phyloP scores from a whole-genome alignment of 2,888 invertebrate species.

The Masnerella sp. region DNA sequence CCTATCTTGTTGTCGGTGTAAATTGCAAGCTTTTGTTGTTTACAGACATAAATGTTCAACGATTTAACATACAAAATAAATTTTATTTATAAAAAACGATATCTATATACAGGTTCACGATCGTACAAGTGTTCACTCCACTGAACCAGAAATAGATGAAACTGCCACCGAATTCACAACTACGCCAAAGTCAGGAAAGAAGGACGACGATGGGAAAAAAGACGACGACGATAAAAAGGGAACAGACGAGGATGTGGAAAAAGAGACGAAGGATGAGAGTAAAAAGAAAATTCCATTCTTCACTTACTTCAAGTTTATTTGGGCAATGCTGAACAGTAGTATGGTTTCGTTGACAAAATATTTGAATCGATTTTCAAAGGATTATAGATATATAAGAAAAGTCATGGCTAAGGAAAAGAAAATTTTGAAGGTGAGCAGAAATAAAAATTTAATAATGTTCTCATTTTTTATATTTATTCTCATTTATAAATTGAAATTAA shows the following conservation, averaged over 20 bases:
- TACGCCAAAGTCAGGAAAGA: too few species aligned
- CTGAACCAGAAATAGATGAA: too few species aligned
- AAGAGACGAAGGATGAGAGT: slow-evolving; percentile 69
- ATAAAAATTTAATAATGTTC: not conserved
- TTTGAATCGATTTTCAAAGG: slow-evolving; percentile 92
- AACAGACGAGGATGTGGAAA: slow-evolving; percentile 41
- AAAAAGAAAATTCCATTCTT: slow-evolving; percentile 79
- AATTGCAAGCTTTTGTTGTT: too few species aligned
- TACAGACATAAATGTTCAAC: too few species aligned
- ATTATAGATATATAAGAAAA: slow-evolving; percentile 96
- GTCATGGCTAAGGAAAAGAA: slow-evolving; percentile 94
- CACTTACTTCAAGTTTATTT: slow-evolving; percentile 80
- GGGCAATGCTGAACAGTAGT: slow-evolving; percentile 86
- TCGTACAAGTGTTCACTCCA: slow-evolving; percentile 66
- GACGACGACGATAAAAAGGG: slow-evolving; percentile 59
- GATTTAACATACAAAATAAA: too few species aligned
- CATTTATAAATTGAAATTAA: not conserved
- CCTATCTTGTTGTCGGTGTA: too few species aligned
- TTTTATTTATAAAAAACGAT: too few species aligned
- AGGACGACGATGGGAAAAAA: too few species aligned
- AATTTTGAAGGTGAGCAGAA: slow-evolving; percentile 84
- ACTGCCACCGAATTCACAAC: too few species aligned
- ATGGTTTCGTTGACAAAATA: slow-evolving; percentile 90
- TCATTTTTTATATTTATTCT: too few species aligned
- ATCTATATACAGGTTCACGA: slow-evolving; percentile 68